Evolutionary conservation across 2,888 invertebrate genomes (phyloP).

Genomic region (Cloeon dipterum): DNA sequence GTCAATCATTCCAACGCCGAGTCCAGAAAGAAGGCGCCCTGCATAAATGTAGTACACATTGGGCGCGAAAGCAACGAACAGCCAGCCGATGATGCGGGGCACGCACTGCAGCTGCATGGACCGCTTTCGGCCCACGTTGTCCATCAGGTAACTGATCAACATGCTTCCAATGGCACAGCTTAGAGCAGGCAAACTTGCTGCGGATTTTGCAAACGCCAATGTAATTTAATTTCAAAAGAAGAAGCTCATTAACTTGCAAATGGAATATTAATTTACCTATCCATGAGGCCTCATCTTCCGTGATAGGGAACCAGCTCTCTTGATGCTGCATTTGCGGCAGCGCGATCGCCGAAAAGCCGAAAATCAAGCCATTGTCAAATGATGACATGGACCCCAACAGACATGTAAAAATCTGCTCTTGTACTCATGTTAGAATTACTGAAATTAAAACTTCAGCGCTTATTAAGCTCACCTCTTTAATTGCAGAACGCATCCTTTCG

Average conservation of each 20-base stretch:
- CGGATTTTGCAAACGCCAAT: conserved; percentile 5
- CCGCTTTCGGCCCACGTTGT: conserved; percentile 28
- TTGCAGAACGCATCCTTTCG: too few relatives aligned
- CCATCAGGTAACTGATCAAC: conserved; percentile 28
- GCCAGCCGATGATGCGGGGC: conserved; percentile 30
- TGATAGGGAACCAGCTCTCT: conserved; percentile 18
- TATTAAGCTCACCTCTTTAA: too few relatives aligned
- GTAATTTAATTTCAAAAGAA: background rate
- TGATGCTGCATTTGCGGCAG: background rate
- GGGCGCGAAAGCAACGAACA: conserved; percentile 27
- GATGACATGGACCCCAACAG: background rate
- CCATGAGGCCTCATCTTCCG: conserved; percentile 30
- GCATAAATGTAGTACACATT: conserved; percentile 24
- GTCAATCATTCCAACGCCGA: conserved; percentile 30
- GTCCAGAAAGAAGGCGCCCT: conserved; percentile 21
- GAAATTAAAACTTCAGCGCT: too few relatives aligned
- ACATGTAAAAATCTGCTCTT: too few relatives aligned
- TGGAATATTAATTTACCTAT: conserved; percentile 24
- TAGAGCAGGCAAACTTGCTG: conserved; percentile 30
- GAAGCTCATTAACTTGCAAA: conserved; percentile 2
- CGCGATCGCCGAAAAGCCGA: background rate
- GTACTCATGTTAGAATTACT: too few relatives aligned
- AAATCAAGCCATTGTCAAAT: background rate
- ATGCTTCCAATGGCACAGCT: conserved; percentile 24
- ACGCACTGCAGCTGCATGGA: conserved; percentile 30